These are phyloP conservation scores for Octomys mimax DNA, from an alignment of 2,797 vertebrate species.

Conservation along the genomic window DNA sequence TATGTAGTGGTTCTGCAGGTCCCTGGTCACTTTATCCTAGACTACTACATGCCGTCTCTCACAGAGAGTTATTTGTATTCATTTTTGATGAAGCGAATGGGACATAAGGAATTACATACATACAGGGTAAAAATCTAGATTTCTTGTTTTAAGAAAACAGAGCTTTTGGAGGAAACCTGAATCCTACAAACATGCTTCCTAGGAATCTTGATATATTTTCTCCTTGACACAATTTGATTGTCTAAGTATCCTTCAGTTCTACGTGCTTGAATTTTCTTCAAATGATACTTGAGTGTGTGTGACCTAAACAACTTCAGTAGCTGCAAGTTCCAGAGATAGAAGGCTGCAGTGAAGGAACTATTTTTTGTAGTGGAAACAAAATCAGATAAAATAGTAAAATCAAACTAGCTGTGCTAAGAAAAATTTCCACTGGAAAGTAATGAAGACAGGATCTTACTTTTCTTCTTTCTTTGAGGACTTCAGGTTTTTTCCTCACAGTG, in stretches of 20 bases:
- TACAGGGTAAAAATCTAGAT: background rate
- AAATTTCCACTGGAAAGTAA: background rate
- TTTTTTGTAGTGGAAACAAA: slow-evolving; percentile 8
- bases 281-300: background rate
- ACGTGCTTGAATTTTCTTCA: background rate
- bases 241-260: background rate
- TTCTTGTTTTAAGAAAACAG: background rate
- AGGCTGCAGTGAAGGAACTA: background rate
- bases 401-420: background rate
- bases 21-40: background rate
- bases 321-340: background rate
- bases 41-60: background rate
- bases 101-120: background rate
- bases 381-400: slow-evolving; percentile 28
- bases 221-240: slow-evolving; percentile 18
- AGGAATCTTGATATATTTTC: background rate
- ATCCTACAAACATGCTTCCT: background rate
- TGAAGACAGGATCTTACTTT: background rate
- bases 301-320: background rate
- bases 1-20: background rate
- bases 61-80: background rate
- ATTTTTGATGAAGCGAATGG: background rate
- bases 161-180: background rate
- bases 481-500: background rate
- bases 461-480: background rate